Evolutionary conservation across 1,140 invertebrate genomes (phyloP), one percentile per base, ranked within the genome.

Genomic region (Magallana gigas): DNA sequence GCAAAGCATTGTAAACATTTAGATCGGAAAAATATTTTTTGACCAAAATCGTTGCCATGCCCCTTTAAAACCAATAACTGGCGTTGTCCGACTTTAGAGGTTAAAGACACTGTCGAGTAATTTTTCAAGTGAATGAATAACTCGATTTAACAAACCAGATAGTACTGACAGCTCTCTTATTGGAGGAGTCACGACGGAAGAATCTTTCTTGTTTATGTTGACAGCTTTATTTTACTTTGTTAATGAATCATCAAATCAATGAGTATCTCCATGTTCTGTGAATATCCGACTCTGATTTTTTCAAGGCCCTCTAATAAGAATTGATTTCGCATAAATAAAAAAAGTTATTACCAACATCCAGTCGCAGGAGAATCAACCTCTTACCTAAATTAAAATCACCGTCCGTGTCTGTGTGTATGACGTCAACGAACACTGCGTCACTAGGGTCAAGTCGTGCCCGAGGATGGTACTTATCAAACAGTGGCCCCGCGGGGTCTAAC

Each of bases 401-500:
- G 11, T 36, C 68, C 4, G 68, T 76, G 23, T 99, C 98, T 3
- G 98, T 98, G 93, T 99, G 98, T 88, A 98, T 97, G 1, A 98
- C 96, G 92, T 93, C 93, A 59, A 93, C 91, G 88, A 92, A 93
- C 89, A 96, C 95, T 2, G 98, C 98, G 93, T 99, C 98, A 14
- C 96, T 96, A 11, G 96, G 96, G 94, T 99, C 98, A 16, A 99
- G 95, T 0, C 98, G 96, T 0, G 98, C 97, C 88, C 97, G 96
- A 7, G 96, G 96, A 81, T 97, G 96, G 0, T 97, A 97, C 88
- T 97, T 97, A 90, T 97, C 97, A 94, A 99, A 99, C 93, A 98
- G 97, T 0, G 98, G 98, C 87, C 98, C 97, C 0, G 98, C 98
- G 0, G 98, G 98, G 95, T 99, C 98, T 90, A 99, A 92, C 1